Conservation (phyloP, 2,113 vertebrate genomes). For the Melanotaenia duboulayi region DNA sequence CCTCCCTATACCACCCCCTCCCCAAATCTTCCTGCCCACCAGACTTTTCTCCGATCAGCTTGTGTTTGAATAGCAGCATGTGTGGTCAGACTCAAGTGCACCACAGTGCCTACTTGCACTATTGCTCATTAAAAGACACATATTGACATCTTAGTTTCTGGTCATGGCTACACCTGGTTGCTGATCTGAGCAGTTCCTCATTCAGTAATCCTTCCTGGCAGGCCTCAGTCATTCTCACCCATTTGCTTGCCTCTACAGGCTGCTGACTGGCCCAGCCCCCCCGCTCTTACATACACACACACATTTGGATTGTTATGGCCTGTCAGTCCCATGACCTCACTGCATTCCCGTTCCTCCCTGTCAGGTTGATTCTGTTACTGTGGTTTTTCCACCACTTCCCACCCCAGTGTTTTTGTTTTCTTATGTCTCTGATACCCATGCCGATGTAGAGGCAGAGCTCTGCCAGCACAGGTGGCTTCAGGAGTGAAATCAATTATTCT, state of each 20-base stretch:
- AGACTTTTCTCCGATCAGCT: constrained; percentile 44
- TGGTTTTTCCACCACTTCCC: constrained; percentile 68
- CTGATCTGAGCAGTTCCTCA: constrained; percentile 55
- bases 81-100: constrained; percentile 3
- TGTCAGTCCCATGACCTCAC: constrained; percentile 78
- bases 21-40: constrained; percentile 53
- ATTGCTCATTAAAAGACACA: background rate
- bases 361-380: constrained; percentile 80
- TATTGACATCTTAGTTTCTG: constrained; percentile 18
- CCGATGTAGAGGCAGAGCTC: constrained; percentile 15
- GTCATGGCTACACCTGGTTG: constrained; percentile 42
- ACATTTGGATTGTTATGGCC: constrained; percentile 59
- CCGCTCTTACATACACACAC: constrained; percentile 21
- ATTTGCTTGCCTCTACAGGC: constrained; percentile 73
- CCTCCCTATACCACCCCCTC: constrained; percentile 46
- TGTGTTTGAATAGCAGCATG: constrained; percentile 51
- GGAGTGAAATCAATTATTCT: constrained; percentile 30
- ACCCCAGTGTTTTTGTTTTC: constrained; percentile 37
- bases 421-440: constrained; percentile 17
- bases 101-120: background rate
- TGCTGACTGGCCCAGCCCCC: constrained; percentile 50
- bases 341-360: constrained; percentile 74
- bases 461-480: constrained; percentile 34
- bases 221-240: constrained; percentile 70
- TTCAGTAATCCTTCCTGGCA: constrained; percentile 71